Evolutionary conservation across 2,888 invertebrate species (phyloP).

Genomic region (Frankliniella intonsa): DNA sequence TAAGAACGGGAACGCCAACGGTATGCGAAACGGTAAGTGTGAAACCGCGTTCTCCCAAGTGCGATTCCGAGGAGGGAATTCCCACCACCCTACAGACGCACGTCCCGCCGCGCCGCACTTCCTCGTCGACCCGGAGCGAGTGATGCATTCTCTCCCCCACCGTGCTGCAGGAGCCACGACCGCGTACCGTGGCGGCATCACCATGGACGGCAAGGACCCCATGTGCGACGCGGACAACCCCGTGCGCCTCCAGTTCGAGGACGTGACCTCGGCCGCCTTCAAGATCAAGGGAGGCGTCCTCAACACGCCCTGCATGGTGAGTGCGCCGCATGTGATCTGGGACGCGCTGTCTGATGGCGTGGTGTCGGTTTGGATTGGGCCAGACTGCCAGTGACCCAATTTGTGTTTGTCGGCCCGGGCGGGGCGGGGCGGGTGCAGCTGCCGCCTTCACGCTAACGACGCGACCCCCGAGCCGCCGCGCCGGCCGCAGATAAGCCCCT

Average conservation of each 20-base stretch:
- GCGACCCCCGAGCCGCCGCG: too few relatives aligned
- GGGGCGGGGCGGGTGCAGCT: neutral
- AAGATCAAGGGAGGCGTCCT: constrained; percentile 78
- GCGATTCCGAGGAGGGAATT: neutral
- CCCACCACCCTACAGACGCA: neutral
- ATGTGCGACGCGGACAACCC: constrained; percentile 54
- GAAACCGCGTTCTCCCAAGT: neutral
- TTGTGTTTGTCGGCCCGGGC: neutral
- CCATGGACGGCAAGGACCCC: constrained; percentile 22
- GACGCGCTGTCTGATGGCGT: too few relatives aligned
- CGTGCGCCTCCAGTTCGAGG: constrained; percentile 69
- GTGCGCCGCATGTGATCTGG: constrained; percentile 40
- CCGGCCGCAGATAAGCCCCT: too few relatives aligned
- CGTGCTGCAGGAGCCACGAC: neutral
- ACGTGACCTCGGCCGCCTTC: constrained; percentile 84
- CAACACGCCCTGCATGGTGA: constrained; percentile 81
- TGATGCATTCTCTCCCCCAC: neutral
- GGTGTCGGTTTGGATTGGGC: neutral
- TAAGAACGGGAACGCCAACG: neutral
- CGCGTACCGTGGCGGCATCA: neutral
- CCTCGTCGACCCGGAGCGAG: neutral
- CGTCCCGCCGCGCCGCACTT: neutral
- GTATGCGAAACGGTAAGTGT: neutral
- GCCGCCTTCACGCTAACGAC: too few relatives aligned
- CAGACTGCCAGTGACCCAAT: neutral